A percentile compares a stretch with the other conserved stretches of the same genome.
Evolutionary conservation across 2,113 vertebrate genomes (phyloP).

Genomic region (Paratilapia polleni): DNA sequence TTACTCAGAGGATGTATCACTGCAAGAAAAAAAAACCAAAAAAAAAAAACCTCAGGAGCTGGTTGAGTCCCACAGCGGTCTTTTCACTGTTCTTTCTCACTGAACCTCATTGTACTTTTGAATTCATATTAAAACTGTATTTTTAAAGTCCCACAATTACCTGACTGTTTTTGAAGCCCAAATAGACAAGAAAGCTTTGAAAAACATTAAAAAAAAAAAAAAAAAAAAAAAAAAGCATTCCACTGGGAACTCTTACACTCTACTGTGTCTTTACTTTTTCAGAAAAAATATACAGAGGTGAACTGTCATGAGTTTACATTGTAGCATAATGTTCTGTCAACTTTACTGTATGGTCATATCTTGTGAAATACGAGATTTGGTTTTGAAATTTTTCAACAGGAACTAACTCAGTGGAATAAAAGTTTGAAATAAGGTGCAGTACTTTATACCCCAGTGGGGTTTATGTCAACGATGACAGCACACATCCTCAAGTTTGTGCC

Average conservation of each 20-base stretch:
- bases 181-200: constrained; percentile 33
- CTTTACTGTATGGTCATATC: not conserved
- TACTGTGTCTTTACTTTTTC: not conserved
- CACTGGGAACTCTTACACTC: not conserved
- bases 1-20: not conserved
- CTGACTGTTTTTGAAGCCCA: constrained; percentile 4
- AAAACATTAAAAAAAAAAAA: constrained; percentile 15
- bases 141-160: constrained; percentile 29
- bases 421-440: constrained; percentile 14
- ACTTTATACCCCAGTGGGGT: constrained; percentile 10
- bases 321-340: not conserved
- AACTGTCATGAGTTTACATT: not conserved
- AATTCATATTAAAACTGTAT: constrained; percentile 9
- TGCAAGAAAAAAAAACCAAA: constrained; percentile 12
- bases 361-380: not conserved
- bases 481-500: constrained; percentile 5
- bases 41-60: not conserved
- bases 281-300: not conserved
- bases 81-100: not conserved
- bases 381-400: constrained; percentile 4
- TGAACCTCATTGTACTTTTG: constrained; percentile 23
- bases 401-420: constrained; percentile 15
- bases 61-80: not conserved
- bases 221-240: not conserved
- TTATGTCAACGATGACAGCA: constrained; percentile 21